Conservation (phyloP, 2,888 invertebrate genomes). For the Harpagoxenus sublaevis region DNA sequence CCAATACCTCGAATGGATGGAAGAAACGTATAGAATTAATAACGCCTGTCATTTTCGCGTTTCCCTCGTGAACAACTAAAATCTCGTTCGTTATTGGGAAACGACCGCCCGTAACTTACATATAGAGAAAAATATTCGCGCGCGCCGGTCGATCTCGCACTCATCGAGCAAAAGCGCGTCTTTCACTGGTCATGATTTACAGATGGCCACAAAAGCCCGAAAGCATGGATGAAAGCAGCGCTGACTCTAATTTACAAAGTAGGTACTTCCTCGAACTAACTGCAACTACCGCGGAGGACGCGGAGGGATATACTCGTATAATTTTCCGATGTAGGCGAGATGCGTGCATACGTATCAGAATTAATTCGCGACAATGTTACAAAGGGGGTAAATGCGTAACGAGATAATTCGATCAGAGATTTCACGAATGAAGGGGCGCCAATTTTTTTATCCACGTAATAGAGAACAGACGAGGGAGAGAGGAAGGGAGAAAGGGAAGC, state of each 20-base stretch:
- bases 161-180: neutral
- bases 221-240: neutral
- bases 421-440: conserved; percentile 6
- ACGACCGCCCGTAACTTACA: neutral
- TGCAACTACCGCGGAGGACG: neutral
- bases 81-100: conserved; percentile 5
- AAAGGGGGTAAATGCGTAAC: conserved; percentile 41
- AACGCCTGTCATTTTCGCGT: neutral
- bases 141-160: neutral
- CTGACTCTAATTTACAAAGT: conserved; percentile 32
- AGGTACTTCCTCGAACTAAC: conserved; percentile 6
- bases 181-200: conserved; percentile 12
- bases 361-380: conserved; percentile 12
- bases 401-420: conserved; percentile 53
- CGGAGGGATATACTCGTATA: neutral
- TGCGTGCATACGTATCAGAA: neutral
- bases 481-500: neutral
- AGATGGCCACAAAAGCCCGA: conserved; percentile 8
- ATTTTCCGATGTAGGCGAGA: conserved; percentile 3
- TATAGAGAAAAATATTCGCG: neutral
- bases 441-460: conserved; percentile 45
- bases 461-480: neutral
- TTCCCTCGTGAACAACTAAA: neutral
- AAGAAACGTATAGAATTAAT: conserved; percentile 17
- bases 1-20: neutral